Evolutionary conservation across 2,888 invertebrate genomes (phyloP).

Genomic region (Dicycla oo): DNA sequence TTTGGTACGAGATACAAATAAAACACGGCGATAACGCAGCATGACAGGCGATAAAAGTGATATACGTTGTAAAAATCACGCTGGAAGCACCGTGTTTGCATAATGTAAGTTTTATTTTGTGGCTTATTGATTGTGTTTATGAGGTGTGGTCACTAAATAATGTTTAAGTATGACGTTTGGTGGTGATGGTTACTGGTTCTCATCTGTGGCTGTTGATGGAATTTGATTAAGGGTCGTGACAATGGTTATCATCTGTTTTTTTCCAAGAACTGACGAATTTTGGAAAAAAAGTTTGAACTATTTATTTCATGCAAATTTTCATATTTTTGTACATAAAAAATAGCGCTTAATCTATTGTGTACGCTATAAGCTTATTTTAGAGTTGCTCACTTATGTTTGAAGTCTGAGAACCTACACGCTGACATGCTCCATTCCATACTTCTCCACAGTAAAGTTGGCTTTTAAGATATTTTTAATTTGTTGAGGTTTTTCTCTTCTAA

Average conservation of each 20-base stretch:
- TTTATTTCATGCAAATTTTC: no score
- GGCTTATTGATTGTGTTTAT: constrained; percentile 67
- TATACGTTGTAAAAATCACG: constrained; percentile 76
- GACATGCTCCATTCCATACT: no score
- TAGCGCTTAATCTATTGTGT: no score
- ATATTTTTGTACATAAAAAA: no score
- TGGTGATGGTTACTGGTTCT: constrained; percentile 33
- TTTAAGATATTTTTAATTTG: no score
- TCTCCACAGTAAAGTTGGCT: no score
- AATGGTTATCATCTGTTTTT: neutral
- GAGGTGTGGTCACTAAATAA: constrained; percentile 43
- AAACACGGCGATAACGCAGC: constrained; percentile 72
- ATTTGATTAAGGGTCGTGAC: neutral
- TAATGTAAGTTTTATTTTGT: constrained; percentile 69
- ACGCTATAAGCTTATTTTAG: no score
- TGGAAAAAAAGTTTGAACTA: no score
- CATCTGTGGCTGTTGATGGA: neutral
- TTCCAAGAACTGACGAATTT: no score
- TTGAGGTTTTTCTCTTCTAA: no score
- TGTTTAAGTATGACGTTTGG: constrained; percentile 28
- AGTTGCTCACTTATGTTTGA: no score
- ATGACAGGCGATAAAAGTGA: constrained; percentile 75
- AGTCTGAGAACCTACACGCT: no score
- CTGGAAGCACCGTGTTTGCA: constrained; percentile 62
- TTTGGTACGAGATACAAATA: constrained; percentile 73